Percentiles rank a stretch among this genome's conserved stretches.
Conservation (phyloP, 2,797 vertebrate genomes). For the Coracias cyanogaster region DNA sequence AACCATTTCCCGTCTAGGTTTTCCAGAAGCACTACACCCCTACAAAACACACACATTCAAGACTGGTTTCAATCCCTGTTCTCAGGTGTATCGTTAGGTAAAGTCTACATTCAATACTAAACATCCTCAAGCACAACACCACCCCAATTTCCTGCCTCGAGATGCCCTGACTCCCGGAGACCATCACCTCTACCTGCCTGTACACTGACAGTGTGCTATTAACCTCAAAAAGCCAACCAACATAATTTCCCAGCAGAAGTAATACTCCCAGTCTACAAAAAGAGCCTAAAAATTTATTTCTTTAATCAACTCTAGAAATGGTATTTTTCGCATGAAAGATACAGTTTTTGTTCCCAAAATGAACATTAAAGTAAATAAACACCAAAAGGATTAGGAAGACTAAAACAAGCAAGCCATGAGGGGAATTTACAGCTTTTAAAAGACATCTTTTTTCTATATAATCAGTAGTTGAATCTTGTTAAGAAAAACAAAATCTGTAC, state of each 20-base stretch:
- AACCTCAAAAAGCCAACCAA: not conserved
- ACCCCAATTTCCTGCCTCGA: not conserved
- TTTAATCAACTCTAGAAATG: not conserved
- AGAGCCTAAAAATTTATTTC: not conserved
- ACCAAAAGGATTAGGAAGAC: not conserved
- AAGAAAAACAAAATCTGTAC: not conserved
- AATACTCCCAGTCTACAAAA: not conserved
- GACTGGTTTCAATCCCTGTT: not conserved
- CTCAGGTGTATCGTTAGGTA: not conserved
- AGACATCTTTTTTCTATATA: not conserved
- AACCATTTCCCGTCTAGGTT: not conserved
- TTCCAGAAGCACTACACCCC: not conserved
- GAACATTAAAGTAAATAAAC: not conserved
- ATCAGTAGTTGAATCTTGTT: not conserved
- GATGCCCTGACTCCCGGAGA: not conserved
- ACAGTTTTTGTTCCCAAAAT: not conserved
- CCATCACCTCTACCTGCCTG: not conserved
- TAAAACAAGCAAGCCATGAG: not conserved
- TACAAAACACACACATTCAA: not conserved
- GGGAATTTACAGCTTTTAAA: not conserved
- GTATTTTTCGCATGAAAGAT: not conserved
- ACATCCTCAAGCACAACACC: not conserved
- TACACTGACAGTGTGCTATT: not conserved
- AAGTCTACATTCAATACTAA: not conserved
- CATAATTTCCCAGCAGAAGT: not conserved